phyloP scores from a whole-genome alignment of 2,888 invertebrate species.

The Scelioninae gen. 1 region DNA sequence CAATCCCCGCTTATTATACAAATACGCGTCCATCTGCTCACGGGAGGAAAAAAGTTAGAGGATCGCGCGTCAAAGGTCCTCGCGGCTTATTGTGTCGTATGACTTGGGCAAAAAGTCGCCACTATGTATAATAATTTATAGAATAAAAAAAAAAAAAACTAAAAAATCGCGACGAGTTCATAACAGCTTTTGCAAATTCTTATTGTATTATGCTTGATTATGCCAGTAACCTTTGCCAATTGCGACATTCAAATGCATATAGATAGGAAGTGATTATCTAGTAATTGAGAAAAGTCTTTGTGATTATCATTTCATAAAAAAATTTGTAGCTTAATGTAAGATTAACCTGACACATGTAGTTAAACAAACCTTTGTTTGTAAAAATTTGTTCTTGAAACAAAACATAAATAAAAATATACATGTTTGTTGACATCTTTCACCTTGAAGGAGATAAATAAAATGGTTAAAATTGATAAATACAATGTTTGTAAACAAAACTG shows the following conservation, averaged over 20 bases:
- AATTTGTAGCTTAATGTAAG: too few relatives aligned
- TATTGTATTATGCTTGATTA: slow-evolving; percentile 43
- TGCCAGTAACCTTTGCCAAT: slow-evolving; percentile 53
- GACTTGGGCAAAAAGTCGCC: slow-evolving; percentile 30
- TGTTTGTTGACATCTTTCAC: too few relatives aligned
- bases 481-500: too few relatives aligned
- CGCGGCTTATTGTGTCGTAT: slow-evolving; percentile 21
- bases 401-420: too few relatives aligned
- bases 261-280: too few relatives aligned
- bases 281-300: too few relatives aligned
- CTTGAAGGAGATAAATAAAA: too few relatives aligned
- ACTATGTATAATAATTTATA: slow-evolving; percentile 59
- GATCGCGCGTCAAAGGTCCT: slow-evolving; percentile 23
- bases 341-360: too few relatives aligned
- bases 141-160: slow-evolving; percentile 60
- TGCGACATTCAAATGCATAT: slow-evolving; percentile 56
- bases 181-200: slow-evolving; percentile 35
- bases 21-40: slow-evolving; percentile 50
- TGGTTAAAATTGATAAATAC: too few relatives aligned
- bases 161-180: slow-evolving; percentile 33
- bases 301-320: slow-evolving; percentile 53
- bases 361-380: too few relatives aligned
- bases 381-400: too few relatives aligned
- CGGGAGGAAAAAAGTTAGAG: slow-evolving; percentile 11
- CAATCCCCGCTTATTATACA: slow-evolving; percentile 62